Base-by-base conservation (phyloP, 2,797 vertebrate species). In the Gila robusta region DNA sequence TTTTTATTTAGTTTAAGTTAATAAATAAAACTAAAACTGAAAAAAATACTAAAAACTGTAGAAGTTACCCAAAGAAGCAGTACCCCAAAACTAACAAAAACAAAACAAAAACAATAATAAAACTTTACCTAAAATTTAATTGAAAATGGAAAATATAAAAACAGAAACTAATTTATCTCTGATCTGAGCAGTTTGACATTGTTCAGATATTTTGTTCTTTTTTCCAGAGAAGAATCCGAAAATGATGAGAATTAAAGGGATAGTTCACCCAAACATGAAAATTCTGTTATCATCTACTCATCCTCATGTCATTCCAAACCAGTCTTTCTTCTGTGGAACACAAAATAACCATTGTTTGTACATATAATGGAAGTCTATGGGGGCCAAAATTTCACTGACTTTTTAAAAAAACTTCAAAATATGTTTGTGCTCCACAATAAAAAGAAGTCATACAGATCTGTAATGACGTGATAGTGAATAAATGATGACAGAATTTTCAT, bases 331-430 rank as follows among this genome's bases (percentile, higher is more conserved):
- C 12, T 16, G 6, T 77, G 21, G 21, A 37, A 56, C 52, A 37
- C 11, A 59, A 72, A 41, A 81, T 14, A 70, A 32, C 41, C 3
- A 0, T 11, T 85, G 54, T 28, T 47, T 37, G 6, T 9, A 19
- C 72, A 72, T 85, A 82, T 74, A 71, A 35, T 37, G n/a, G 37
- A 71, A 71, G 39, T 44, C 35, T 23, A 6, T 7, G 39, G 23
- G 11, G 11, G 6, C 23, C 11, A 44, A 44, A 41, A 44, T 14
- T n/a, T 14, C 2, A 72, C 0, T 44, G 23, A 72, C 39, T 26
- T 44, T 71, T 16, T 16, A 1, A 11, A 14, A 14, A 41, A 71
- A 71, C 11, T 35, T 76, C 0, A 32, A 74, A 74, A 23, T 54
- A 35, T 54, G 28, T 54, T 35, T 0, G 0, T 19, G 32, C 21